Percentiles rank a stretch among this genome's conserved stretches.
Conservation (phyloP, 2,888 invertebrate genomes). For the Melanargia galathea region DNA sequence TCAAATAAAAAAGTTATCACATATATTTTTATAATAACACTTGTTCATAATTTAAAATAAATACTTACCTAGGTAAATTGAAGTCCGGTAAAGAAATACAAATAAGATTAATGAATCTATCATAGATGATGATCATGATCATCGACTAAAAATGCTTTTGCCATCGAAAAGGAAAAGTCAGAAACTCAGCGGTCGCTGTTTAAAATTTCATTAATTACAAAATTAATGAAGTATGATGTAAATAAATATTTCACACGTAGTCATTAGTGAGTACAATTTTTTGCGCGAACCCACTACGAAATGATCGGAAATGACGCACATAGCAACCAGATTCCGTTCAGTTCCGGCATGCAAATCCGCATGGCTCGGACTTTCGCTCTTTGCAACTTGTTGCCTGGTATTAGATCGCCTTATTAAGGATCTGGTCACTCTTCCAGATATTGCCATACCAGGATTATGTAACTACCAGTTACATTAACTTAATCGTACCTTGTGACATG, state of each 20-base stretch:
- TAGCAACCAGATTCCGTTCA: constrained; percentile 43
- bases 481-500: background rate
- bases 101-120: no score
- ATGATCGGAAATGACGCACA: constrained; percentile 54
- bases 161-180: no score
- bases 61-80: no score
- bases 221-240: background rate
- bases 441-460: constrained; percentile 6
- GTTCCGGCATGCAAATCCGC: constrained; percentile 56
- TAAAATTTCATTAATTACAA: background rate
- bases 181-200: background rate
- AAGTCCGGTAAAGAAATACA: no score
- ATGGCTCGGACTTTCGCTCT: constrained; percentile 57
- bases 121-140: no score
- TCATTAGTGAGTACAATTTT: background rate
- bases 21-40: no score
- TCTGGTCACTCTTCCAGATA: constrained; percentile 23
- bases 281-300: constrained; percentile 18
- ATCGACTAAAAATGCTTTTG: no score
- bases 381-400: constrained; percentile 42
- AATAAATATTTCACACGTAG: constrained; percentile 7
- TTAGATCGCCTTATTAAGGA: constrained; percentile 24
- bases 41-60: no score
- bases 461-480: constrained; percentile 12
- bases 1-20: no score